These are phyloP conservation scores for Caenorhabditis elegans DNA, from an alignment of 1,140 invertebrate genomes.

Conservation along the genomic window WBcel235 BX284602.5:5088001-5088500, in stretches of 20 bases:
- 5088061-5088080: constrained; percentile 59
- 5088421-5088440: background rate
- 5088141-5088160: constrained; percentile 48
- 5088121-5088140: constrained; percentile 44
- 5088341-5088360: background rate
- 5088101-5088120: constrained; percentile 38
- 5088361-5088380: background rate
- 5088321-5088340: constrained; percentile 31
- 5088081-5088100: constrained; percentile 32
- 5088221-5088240: constrained; percentile 40
- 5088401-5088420: background rate
- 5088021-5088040: constrained; percentile 62
- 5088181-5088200: constrained; percentile 44
- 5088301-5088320: background rate
- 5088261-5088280: constrained; percentile 33
- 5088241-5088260: constrained; percentile 38
- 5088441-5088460: constrained; percentile 21
- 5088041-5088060: constrained; percentile 56
- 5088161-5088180: constrained; percentile 53
- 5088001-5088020: constrained; percentile 58
- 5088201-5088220: constrained; percentile 45
- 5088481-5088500: background rate
- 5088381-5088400: background rate
- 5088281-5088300: background rate
- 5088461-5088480: background rate